phyloP scores from a whole-genome alignment of 2,113 vertebrate genomes.

The Vulpes vulpes region DNA sequence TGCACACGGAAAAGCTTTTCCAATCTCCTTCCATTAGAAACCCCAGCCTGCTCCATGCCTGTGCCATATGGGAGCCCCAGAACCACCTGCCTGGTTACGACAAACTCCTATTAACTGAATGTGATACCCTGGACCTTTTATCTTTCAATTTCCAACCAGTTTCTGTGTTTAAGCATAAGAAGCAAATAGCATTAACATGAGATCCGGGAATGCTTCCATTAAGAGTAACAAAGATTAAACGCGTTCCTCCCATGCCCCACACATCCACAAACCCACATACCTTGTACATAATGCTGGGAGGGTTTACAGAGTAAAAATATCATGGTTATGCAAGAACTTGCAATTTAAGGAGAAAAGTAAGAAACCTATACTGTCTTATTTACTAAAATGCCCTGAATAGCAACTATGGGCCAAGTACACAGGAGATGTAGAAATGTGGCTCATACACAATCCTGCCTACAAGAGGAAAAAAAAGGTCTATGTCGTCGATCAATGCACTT shows the following conservation, averaged over 20 bases:
- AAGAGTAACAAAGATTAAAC: not conserved
- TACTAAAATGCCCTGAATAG: not conserved
- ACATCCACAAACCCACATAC: not conserved
- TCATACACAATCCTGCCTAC: not conserved
- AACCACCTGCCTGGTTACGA: not conserved
- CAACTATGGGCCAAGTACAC: not conserved
- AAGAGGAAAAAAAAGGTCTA: not conserved
- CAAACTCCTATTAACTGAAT: not conserved
- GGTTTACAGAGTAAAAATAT: not conserved
- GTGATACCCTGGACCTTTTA: not conserved
- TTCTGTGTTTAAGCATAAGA: not conserved
- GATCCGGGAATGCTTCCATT: not conserved
- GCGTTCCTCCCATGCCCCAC: accelerated
- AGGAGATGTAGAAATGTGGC: not conserved
- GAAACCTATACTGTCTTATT: not conserved
- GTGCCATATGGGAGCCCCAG: not conserved
- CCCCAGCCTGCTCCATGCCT: not conserved
- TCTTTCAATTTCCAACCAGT: not conserved
- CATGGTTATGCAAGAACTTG: not conserved
- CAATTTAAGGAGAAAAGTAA: not conserved
- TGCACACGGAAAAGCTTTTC: not conserved
- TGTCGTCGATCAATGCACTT: too few relatives aligned
- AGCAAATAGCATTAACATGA: not conserved
- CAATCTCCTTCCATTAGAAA: not conserved
- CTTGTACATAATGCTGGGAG: not conserved